These are phyloP conservation scores for Steatocranus sp. DNA, from an alignment of 2,797 vertebrate genomes.

Conservation along the genomic window DNA sequence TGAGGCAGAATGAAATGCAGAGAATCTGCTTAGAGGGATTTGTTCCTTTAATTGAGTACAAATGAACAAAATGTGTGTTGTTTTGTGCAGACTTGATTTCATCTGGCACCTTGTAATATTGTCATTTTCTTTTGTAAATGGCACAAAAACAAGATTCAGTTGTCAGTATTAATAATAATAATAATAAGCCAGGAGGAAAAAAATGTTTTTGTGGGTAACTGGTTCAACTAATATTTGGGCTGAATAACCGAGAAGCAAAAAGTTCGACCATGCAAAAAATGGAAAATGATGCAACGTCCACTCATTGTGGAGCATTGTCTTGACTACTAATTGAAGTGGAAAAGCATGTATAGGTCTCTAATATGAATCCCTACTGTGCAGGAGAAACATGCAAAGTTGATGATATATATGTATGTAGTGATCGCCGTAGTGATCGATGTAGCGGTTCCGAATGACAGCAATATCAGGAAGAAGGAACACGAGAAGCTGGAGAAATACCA, in stretches of 20 bases:
- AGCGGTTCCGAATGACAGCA: accelerated
- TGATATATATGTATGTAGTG: no score
- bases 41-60: not conserved
- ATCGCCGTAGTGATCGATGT: not conserved
- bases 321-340: not conserved
- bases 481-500: no score
- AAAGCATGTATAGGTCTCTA: not conserved
- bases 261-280: not conserved
- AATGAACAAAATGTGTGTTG: not conserved
- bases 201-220: not conserved
- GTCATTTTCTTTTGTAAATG: not conserved
- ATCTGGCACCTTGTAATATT: not conserved
- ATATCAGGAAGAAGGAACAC: accelerated
- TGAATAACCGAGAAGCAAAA: not conserved
- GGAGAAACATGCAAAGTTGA: not conserved
- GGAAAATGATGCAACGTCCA: accelerated
- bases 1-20: not conserved
- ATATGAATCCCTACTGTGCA: not conserved
- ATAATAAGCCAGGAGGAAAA: not conserved
- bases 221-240: not conserved
- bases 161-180: not conserved
- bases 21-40: not conserved
- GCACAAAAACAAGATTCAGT: not conserved
- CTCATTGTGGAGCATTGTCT: not conserved
- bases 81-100: not conserved